Base-by-base conservation (phyloP, 2,797 vertebrate genomes). In the Leptatherina wallacei region DNA sequence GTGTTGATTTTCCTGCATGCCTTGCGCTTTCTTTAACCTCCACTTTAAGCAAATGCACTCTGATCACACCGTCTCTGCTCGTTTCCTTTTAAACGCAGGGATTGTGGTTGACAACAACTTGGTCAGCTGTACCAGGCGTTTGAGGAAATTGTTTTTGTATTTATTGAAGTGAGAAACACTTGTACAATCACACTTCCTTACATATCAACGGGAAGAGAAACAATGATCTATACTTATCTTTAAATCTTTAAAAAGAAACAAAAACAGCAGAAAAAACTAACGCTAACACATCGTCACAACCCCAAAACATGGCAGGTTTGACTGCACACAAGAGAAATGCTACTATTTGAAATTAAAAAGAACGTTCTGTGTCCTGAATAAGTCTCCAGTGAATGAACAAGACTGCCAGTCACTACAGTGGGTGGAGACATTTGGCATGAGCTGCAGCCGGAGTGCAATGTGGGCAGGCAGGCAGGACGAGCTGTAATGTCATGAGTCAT, bases 401-500 rank as follows among this genome's bases (percentile, higher is more conserved):
- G 29, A 30, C 10, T 63, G 36, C 16, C 38, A 57, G 44, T 73
- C 47, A 40, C 24, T 4, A 27, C 12, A 69, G 58, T 30, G 65
- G n/a, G 61, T 52, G 30, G 16, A 71, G 36, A 64, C 35, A 33
- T 57, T 49, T 59, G 52, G 35, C 11, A 27, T n/a, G 49, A 71
- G 30, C 49, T 56, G 18, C 30, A 59, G 51, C 9, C 35, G 14
- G 16, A 33, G 32, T 33, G 61, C 75, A 57, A 40, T 24, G 22
- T 71, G 61, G 42, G 73, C 27, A 40, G 56, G 69, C 27, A 40
- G 52, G 54, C 68, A 65, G 55, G 32, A 75, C 32, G 22, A 27
- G n/a, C 20, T 60, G 55, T 29, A 18, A 67, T 62, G 55, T 80
- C 57, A 52, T 73, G 78, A 85, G 55, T 88, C 76, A 83, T 73